Base-by-base conservation (phyloP, 53 echinoderm and acorn worm species). In the Patiria pectinifera region DNA sequence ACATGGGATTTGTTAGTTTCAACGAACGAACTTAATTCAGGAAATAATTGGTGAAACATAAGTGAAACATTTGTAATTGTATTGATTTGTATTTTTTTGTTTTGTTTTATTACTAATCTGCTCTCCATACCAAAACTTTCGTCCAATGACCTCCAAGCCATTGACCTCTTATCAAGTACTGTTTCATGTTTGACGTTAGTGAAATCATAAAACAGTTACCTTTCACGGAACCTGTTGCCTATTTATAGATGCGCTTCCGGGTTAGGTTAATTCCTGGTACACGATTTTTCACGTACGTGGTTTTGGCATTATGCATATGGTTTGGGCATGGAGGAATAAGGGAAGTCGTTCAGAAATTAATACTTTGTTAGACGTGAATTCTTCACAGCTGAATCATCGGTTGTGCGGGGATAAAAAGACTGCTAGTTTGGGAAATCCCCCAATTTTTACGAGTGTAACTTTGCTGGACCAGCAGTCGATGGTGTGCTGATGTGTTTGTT, bases 61-160 rank as follows among this genome's bases (percentile, higher is more conserved):
- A 35, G 35, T 35, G 35, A 35, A 35, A 35, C 35, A 35, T 35
- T 35, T 35, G 35, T 35, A 35, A 35, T 35, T 35, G 35, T 35
- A 35, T 35, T 35, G 35, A 35, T 35, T 35, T 0, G 35, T 35
- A 35, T 35, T 35, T 35, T 35, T 35, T 35, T 35, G 35, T 35
- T 35, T 35, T 62, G 66, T 35, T 61, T 85, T 62, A 14, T 85
- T 45, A 25, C 15, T 18, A 45, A 44, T 43, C 43, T 19, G 85
- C 85, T 46, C 14, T 69, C 85, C 85, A 85, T 69, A 85, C n/a
- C 3, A 85, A 85, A 70, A 63, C 23, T 69, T 84, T 26, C 11
- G 3, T 22, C 45, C 13, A 59, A 58, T 83, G 59, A 59, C 25
- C 15, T 66, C 19, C 10, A 18, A 66, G 66, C 66, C 14, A 3